Percentiles rank a stretch among this genome's conserved stretches.
Evolutionary conservation across 2,888 invertebrate genomes (phyloP).

Genomic region (Epinotia brunnichana): DNA sequence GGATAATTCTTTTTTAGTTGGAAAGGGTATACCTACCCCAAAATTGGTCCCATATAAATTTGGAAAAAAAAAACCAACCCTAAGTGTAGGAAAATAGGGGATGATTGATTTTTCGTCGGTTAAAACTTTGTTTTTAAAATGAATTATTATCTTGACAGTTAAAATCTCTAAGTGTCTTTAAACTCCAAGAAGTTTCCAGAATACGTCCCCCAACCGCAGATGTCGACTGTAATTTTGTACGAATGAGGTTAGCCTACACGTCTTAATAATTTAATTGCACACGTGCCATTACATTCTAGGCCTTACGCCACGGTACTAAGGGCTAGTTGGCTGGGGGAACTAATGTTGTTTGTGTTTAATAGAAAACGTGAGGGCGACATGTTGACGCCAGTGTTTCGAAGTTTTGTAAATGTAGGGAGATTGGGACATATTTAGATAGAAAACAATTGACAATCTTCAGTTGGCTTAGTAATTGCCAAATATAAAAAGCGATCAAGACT

Average conservation of each 20-base stretch:
- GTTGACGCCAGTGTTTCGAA: slow-evolving; percentile 57
- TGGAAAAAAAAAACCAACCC: too few species aligned
- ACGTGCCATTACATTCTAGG: slow-evolving; percentile 47
- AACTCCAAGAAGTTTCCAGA: slow-evolving; percentile 49
- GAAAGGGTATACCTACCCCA: too few species aligned
- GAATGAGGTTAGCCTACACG: slow-evolving; percentile 69
- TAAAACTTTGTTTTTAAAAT: too few species aligned
- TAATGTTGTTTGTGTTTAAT: slow-evolving; percentile 62
- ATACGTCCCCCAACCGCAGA: slow-evolving; percentile 64
- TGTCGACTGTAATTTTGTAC: slow-evolving; percentile 68
- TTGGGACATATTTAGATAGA: slow-evolving; percentile 18
- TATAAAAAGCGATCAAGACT: too few species aligned
- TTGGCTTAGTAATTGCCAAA: too few species aligned
- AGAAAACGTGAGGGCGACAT: slow-evolving; percentile 65
- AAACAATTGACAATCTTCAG: not conserved
- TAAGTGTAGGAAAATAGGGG: too few species aligned
- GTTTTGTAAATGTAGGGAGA: slow-evolving; percentile 47
- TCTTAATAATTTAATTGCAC: slow-evolving; percentile 54
- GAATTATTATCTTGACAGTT: too few species aligned
- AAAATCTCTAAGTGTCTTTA: not conserved
- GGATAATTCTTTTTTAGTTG: too few species aligned
- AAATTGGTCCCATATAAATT: too few species aligned
- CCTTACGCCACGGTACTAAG: slow-evolving; percentile 50
- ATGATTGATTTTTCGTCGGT: too few species aligned
- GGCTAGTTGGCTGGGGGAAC: slow-evolving; percentile 41